These are phyloP conservation scores for Orcinus orca DNA, from an alignment of 2,113 vertebrate genomes.

Conservation along the genomic window DNA sequence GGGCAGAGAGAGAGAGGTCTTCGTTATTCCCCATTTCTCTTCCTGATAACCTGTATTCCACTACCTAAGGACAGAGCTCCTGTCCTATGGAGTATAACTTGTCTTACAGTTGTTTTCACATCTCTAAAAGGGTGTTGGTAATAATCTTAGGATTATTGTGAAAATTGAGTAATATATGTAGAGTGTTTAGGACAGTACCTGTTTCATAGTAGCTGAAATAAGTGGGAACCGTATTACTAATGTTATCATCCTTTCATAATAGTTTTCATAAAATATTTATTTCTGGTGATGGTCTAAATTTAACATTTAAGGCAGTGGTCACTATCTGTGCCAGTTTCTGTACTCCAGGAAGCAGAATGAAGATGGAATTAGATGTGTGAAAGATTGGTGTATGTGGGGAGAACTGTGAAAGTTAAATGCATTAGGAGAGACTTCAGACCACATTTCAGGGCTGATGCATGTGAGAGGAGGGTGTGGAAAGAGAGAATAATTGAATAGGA, in stretches of 20 bases:
- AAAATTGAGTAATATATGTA: background rate
- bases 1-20: background rate
- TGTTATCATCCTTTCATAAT: background rate
- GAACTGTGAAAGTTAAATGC: background rate
- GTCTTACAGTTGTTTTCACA: background rate
- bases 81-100: rapidly evolving
- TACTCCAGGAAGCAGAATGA: background rate
- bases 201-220: background rate
- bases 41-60: background rate
- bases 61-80: background rate
- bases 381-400: background rate
- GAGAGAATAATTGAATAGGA: background rate
- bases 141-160: background rate
- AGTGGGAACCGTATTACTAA: background rate
- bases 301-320: background rate
- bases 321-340: background rate
- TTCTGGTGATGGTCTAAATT: background rate
- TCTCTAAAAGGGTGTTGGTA: background rate
- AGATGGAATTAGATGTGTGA: background rate
- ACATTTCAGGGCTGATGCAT: background rate
- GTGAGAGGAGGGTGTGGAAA: rapidly evolving
- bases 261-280: background rate
- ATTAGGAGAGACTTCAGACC: background rate
- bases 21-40: background rate
- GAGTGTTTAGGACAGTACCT: background rate